Evolutionary conservation across 2,113 vertebrate species (phyloP), one percentile per base, ranked within the genome.

Genomic region (Bagarius yarrelli): DNA sequence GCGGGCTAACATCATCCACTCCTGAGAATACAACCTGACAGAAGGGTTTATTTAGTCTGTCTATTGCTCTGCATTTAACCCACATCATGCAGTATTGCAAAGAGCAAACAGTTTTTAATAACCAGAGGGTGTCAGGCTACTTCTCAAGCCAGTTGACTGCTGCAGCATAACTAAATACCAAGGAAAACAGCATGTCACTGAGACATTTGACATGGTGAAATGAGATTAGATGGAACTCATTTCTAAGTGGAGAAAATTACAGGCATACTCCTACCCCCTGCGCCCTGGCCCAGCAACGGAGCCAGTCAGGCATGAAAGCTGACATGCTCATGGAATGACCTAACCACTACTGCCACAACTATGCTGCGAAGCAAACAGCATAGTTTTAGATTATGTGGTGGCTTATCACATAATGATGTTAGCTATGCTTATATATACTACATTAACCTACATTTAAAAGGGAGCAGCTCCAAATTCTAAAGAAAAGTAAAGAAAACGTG

Each of bases 221-320:
- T 92, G 90, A 94, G 92, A 94, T 94, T 93, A 93, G 90, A 93
- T 89, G 91, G 88, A 93, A 93, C 91, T 93, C 89, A 90, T 93
- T 93, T 93, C 91, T 93, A 92, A 93, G 92, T 92, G 93, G 89
- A 88, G 89, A 87, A 91, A 93, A 93, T 94, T 91, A 92, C 91
- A 90, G 90, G 89, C 91, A 88, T 90, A 87, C 91, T 90, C 89
- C 79, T 81, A 79, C 83, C 74, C 66, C 60, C 55, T 70, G 85
- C 87, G 86, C 83, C 90, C 88, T 86, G 84, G 88, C 85, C 87
- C 84, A 84, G 92, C 88, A 89, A 89, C 85, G 21, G 84, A 87
- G 63, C 86, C 86, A 92, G 86, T 90, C 89, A 87, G 90, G 90
- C 91, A 90, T 93, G 91, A 90, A 89, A 85, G 61, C 86, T 84